Base-by-base conservation (phyloP, 2,888 invertebrate species). In the Phytoseiulus persimilis region DNA sequence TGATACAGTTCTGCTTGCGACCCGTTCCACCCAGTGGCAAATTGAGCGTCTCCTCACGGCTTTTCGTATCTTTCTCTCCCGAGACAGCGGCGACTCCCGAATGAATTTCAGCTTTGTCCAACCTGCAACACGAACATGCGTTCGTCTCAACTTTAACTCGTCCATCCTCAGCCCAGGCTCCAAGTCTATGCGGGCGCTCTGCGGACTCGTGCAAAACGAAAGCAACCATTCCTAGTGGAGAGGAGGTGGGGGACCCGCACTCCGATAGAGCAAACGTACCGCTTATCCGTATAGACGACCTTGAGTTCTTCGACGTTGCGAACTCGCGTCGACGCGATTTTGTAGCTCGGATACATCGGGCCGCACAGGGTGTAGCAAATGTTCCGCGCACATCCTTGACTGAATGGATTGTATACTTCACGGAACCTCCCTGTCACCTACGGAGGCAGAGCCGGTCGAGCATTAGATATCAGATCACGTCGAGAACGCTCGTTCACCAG, bases 371-470 rank as follows among this genome's bases (percentile, higher is more conserved):
- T 95, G 93, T 97, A 96, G 93, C 96, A 96, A 93, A 98, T 98
- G 93, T 99, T 99, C 92, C 95, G 95, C 95, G 96, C 96, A 93
- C 98, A 99, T 46, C 98, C 98, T 92, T 95, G 94, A 5, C 97
- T 98, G 94, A 99, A 99, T 90, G 99, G 99, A 94, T 99, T 99
- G 93, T 97, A 98, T 83, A 98, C 99, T 90, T 98, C 98, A 92
- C 98, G 97, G 94, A 99, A 99, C 94, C 99, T 99, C 90, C 98
- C 98, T 31, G 99, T 99, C 91, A 99, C 99, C 94, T 94, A 91
- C 32, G 92, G 91, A 90, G 91, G 32, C 46, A 32, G 90, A 32
- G 32, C n/a, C 32, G 65, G 90, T 83, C 32, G n/a, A 46, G 9
- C 11, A 45, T n/a, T 31, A 89, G 33, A 33, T 89, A 45, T 83